A percentile compares a stretch with the other conserved stretches of the same genome.
Conservation (phyloP, 2,113 vertebrate species). For the Scortum barcoo region DNA sequence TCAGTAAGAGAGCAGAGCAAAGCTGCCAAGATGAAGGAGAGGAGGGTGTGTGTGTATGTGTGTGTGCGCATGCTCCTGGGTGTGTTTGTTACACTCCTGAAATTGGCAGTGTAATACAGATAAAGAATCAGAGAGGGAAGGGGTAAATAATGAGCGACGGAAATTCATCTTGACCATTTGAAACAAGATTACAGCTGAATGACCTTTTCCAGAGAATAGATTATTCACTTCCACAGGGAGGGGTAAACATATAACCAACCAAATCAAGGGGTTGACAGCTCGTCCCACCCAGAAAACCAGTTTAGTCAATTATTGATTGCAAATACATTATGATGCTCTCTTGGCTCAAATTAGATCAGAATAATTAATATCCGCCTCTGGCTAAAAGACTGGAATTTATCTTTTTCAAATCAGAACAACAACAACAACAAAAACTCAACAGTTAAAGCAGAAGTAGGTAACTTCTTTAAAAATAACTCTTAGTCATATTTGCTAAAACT, state of each 20-base stretch:
- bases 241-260: neutral
- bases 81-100: constrained; percentile 2
- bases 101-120: constrained; percentile 7
- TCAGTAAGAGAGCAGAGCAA: constrained; percentile 12
- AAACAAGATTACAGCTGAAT: constrained; percentile 24
- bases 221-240: constrained; percentile 7
- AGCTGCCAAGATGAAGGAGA: constrained; percentile 6
- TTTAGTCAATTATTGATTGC: constrained; percentile 1
- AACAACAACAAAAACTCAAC: neutral
- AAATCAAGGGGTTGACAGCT: neutral
- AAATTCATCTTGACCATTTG: constrained; percentile 36
- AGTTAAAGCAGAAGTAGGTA: too few relatives aligned
- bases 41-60: neutral
- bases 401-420: neutral
- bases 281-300: neutral
- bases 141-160: constrained; percentile 14
- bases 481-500: too few relatives aligned
- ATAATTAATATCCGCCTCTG: neutral
- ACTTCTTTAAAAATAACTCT: too few relatives aligned
- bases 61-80: neutral
- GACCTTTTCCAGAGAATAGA: constrained; percentile 2
- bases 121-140: constrained; percentile 10
- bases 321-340: neutral
- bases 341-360: neutral
- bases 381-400: neutral